Conservation (phyloP, 2,797 vertebrate species). For the Falco berigora region DNA sequence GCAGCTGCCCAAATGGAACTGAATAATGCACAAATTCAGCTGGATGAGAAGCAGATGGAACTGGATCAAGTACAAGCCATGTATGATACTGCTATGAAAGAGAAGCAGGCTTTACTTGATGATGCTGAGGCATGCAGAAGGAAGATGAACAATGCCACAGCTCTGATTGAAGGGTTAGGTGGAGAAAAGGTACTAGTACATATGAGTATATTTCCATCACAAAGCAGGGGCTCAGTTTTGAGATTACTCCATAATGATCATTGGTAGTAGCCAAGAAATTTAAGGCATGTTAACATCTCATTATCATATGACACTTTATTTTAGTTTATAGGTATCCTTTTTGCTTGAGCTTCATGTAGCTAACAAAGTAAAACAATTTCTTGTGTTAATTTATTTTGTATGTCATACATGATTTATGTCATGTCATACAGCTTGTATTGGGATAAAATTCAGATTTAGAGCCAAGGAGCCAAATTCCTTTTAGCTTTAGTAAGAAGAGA, state of each 20-base stretch:
- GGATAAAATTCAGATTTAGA: slow-evolving; percentile 10
- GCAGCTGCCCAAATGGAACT: slow-evolving; percentile 77
- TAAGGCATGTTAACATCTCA: background rate
- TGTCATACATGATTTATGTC: background rate
- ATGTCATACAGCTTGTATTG: background rate
- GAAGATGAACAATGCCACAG: slow-evolving; percentile 82
- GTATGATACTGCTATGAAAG: slow-evolving; percentile 79
- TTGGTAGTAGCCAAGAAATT: background rate
- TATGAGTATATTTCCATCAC: background rate
- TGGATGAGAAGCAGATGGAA: slow-evolving; percentile 80
- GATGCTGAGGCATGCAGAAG: slow-evolving; percentile 78
- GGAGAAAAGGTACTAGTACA: slow-evolving; percentile 78
- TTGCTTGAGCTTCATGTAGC: background rate
- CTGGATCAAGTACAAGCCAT: slow-evolving; percentile 80
- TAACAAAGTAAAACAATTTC: background rate
- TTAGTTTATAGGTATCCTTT: background rate
- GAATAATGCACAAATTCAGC: slow-evolving; percentile 75
- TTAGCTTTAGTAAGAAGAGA: background rate
- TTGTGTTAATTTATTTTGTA: background rate
- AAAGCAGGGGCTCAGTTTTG: background rate
- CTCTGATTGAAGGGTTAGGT: slow-evolving; percentile 80
- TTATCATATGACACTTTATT: background rate
- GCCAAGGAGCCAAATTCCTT: background rate
- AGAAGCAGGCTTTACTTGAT: slow-evolving; percentile 79
- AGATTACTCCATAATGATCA: fast-evolving